Evolutionary conservation across 2,888 invertebrate genomes (phyloP), one percentile per base, ranked within the genome.

Genomic region (Laspeyria flexula): DNA sequence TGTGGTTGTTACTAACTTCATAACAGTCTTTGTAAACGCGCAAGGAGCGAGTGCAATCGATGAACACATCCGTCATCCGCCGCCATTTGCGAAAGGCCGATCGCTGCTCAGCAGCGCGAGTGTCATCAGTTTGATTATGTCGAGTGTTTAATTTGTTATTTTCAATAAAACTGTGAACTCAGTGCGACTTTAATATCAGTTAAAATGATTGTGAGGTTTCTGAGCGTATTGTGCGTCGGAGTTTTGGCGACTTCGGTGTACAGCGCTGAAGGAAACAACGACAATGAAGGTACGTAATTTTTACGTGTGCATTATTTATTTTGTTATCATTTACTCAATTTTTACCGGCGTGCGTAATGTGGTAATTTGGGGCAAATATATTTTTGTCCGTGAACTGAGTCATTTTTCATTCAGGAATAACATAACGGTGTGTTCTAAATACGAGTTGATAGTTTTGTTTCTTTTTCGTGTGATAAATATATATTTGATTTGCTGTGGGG

Each of bases 131-230:
- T 85, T 83, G 85, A 85, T 75, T 86, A 90, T 90, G 90, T 83
- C 89, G 89, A 88, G 86, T 86, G 90, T 85, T 67, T 86, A 81
- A 85, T 81, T 86, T 88, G 80, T 81, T 86, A 83, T 86, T 86
- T 83, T 81, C 78, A 73, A 77, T 79, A 78, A 78, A 86, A 83
- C 80, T 86, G 90, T 91, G 87, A 88, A 90, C 86, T 81, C 73
- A 82, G 88, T 88, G 86, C 73, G 73, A 76, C 71, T 77, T 77
- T 81, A 77, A 77, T 73, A 86, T 78, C 80, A 79, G 81, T 86
- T 84, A 91, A 81, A 87, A 92, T 92, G 92, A 92, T 92, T 90
- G 92, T 92, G 91, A 91, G 92, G 88, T 91, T 86, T 79, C 81
- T 88, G 80, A 86, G 83, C 90, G 76, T 91, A 81, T 74, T 90